Evolutionary conservation across 2,888 invertebrate genomes (phyloP).

Genomic region (Oxystoma pomonae): DNA sequence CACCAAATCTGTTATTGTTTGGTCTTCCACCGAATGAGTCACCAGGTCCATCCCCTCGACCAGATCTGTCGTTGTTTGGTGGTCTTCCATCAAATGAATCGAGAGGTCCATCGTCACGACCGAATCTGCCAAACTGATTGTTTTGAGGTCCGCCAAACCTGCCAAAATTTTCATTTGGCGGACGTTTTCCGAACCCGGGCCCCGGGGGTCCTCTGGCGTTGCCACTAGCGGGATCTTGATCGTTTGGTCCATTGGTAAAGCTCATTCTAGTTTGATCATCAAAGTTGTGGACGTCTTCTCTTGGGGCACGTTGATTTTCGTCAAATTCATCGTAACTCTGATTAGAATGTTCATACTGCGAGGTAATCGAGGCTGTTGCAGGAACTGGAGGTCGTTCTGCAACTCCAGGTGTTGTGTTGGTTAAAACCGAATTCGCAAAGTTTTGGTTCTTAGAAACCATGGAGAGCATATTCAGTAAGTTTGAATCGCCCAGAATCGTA

Average conservation of each 20-base stretch:
- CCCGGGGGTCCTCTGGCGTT: slow-evolving; percentile 2
- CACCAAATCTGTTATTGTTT: not conserved
- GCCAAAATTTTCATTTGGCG: not conserved
- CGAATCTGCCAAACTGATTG: not conserved
- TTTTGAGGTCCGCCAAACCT: slow-evolving; percentile 4
- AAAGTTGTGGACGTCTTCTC: slow-evolving; percentile 36
- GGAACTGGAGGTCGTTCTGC: not conserved
- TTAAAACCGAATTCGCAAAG: not conserved
- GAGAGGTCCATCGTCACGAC: slow-evolving; percentile 2
- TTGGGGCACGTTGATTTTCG: slow-evolving; percentile 24
- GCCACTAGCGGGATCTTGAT: slow-evolving; percentile 12
- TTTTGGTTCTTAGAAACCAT: slow-evolving; percentile 43
- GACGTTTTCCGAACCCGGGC: not conserved
- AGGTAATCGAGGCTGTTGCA: not conserved
- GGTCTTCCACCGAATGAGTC: slow-evolving; percentile 4
- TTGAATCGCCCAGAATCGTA: slow-evolving; percentile 59
- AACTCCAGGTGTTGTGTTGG: not conserved
- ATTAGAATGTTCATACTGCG: not conserved
- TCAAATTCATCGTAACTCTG: slow-evolving; percentile 23
- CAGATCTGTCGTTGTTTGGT: not conserved
- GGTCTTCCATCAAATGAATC: slow-evolving; percentile 3
- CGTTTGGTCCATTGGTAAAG: slow-evolving; percentile 32
- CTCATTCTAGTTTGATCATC: slow-evolving; percentile 43
- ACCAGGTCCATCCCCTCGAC: slow-evolving; percentile 3
- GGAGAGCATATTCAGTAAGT: slow-evolving; percentile 58